Conservation (phyloP, 2,797 vertebrate species). For the Hipposideros larvatus region DNA sequence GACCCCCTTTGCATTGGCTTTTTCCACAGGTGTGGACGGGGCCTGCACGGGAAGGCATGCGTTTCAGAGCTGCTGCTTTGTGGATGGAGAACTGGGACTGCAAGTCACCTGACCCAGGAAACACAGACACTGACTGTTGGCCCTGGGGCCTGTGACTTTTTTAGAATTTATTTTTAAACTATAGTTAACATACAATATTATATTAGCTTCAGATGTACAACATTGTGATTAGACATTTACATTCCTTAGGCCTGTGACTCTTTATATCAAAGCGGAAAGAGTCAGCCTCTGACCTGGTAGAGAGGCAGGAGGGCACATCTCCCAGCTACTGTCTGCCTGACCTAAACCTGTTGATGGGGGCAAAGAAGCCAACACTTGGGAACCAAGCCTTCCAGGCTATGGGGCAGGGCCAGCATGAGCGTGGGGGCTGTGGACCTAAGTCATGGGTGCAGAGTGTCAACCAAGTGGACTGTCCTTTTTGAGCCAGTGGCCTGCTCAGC, state of each 20-base stretch:
- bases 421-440: neutral
- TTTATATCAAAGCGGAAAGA: neutral
- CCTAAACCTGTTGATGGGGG: neutral
- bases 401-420: too few relatives aligned
- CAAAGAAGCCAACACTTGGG: neutral
- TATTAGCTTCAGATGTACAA: neutral
- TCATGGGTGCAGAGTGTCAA: neutral
- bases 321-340: neutral
- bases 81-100: neutral
- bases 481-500: neutral
- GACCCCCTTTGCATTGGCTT: neutral
- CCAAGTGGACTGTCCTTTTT: neutral
- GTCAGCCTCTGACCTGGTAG: neutral
- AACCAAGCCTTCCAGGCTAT: neutral
- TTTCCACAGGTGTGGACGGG: neutral
- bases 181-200: neutral
- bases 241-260: neutral
- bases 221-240: neutral
- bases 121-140: neutral
- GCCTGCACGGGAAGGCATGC: neutral
- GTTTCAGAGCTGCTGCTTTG: neutral
- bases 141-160: neutral
- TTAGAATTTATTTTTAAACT: neutral
- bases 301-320: rapidly evolving
- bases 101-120: neutral